phyloP scores from a whole-genome alignment of 2,797 vertebrate species.

The Trachops cirrhosus region DNA sequence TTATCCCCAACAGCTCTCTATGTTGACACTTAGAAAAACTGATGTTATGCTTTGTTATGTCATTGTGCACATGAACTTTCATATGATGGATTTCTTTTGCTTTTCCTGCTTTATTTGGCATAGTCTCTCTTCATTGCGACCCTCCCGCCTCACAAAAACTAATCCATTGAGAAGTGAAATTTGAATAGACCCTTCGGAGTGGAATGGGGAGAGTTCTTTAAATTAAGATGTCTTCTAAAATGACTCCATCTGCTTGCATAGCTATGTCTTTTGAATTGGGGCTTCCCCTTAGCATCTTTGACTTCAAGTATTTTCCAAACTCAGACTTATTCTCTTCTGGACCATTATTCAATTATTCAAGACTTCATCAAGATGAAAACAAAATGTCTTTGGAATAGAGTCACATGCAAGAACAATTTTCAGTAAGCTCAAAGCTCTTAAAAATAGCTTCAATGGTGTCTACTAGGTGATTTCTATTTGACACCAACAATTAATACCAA shows the following conservation, averaged over 20 bases:
- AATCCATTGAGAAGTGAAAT: not conserved
- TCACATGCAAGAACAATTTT: conserved; percentile 72
- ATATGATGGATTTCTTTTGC: not conserved
- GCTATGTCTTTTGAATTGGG: not conserved
- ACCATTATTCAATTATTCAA: conserved; percentile 38
- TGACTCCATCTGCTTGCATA: not conserved
- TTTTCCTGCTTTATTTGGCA: conserved; percentile 25
- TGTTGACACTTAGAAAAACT: not conserved
- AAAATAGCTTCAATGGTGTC: conserved; percentile 74
- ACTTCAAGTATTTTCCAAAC: not conserved
- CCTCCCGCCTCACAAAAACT: not conserved
- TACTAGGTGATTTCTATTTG: conserved; percentile 76
- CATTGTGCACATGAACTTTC: not conserved
- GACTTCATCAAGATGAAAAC: conserved; percentile 56
- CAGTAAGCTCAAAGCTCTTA: conserved; percentile 67
- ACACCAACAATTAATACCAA: conserved; percentile 72
- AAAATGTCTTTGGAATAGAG: conserved; percentile 43
- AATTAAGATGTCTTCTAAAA: not conserved
- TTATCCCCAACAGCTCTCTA: not conserved
- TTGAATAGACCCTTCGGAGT: not conserved
- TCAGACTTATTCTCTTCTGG: conserved; percentile 63
- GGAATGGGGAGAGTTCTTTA: not conserved
- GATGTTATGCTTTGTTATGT: not conserved
- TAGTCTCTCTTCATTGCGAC: not conserved
- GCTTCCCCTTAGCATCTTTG: not conserved